These are phyloP conservation scores for Mergus octosetaceus DNA, from an alignment of 2,797 vertebrate species.

Conservation along the genomic window DNA sequence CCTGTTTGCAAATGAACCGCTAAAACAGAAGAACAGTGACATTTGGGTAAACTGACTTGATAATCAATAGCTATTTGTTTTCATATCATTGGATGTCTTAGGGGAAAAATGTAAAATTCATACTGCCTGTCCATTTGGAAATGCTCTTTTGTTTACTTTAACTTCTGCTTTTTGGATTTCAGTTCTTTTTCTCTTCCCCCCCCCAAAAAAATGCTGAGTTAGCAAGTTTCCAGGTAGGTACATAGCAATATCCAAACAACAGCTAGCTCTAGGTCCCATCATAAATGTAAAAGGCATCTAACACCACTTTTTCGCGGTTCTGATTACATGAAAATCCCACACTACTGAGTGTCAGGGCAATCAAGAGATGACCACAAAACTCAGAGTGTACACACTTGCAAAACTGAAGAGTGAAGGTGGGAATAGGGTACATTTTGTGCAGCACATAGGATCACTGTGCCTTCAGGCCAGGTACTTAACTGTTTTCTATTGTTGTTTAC, in stretches of 20 bases:
- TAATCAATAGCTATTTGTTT: not conserved
- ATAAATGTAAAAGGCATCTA: not conserved
- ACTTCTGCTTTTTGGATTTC: not conserved
- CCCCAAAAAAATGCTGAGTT: not conserved
- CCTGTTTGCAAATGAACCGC: not conserved
- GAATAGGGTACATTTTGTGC: slow-evolving; percentile 2
- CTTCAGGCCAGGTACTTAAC: slow-evolving; percentile 37
- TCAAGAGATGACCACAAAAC: not conserved
- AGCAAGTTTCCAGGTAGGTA: not conserved
- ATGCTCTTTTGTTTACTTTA: not conserved
- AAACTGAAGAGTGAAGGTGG: slow-evolving; percentile 16
- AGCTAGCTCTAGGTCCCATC: not conserved
- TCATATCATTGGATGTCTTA: not conserved
- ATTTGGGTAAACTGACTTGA: not conserved
- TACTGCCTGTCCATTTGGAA: not conserved
- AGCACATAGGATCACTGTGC: not conserved
- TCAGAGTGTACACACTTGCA: not conserved
- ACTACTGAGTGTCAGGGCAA: not conserved
- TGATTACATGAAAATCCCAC: not conserved
- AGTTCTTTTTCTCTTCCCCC: not conserved
- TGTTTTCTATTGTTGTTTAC: slow-evolving; percentile 57
- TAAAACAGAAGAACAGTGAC: not conserved
- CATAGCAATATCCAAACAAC: not conserved
- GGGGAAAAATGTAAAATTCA: not conserved
- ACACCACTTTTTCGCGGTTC: not conserved